phyloP scores from a whole-genome alignment of 1,140 invertebrate genomes.

The Spodoptera litura region DNA sequence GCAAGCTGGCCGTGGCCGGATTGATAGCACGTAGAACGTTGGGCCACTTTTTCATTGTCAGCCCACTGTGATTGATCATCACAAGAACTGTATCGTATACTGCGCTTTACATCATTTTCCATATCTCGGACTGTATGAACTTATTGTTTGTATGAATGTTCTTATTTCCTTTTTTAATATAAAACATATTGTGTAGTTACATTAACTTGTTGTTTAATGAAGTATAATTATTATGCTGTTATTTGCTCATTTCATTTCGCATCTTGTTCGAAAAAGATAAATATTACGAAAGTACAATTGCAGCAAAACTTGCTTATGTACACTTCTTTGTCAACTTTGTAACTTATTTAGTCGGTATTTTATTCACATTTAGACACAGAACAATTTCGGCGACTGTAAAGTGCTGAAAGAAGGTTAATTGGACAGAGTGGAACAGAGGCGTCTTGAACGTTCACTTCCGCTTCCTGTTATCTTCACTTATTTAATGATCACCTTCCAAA shows the following conservation, averaged over 20 bases:
- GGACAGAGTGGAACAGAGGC: slow-evolving; percentile 1
- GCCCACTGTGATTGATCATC: slow-evolving; percentile 34
- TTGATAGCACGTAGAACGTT: slow-evolving; percentile 38
- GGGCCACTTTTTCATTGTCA: slow-evolving; percentile 44
- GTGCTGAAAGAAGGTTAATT: slow-evolving; percentile 27
- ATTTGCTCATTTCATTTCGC: too few relatives aligned
- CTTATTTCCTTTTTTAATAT: too few relatives aligned
- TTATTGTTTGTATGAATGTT: background rate
- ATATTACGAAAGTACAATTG: too few relatives aligned
- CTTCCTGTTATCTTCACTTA: background rate
- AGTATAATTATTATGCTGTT: too few relatives aligned
- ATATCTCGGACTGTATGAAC: background rate
- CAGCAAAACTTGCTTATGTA: background rate
- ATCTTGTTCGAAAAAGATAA: too few relatives aligned
- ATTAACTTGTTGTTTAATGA: too few relatives aligned
- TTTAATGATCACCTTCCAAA: background rate
- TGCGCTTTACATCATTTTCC: slow-evolving; percentile 24
- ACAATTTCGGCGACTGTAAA: slow-evolving; percentile 8
- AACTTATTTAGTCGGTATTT: background rate
- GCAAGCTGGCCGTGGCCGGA: slow-evolving; percentile 21
- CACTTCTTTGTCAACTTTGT: background rate
- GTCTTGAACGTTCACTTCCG: background rate
- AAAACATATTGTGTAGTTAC: too few relatives aligned
- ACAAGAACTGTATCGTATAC: slow-evolving; percentile 10
- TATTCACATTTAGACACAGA: background rate